A percentile compares a stretch with the other conserved stretches of the same genome.
These are phyloP conservation scores for Pygmarrhopalites habei DNA, from an alignment of 1,140 invertebrate species.

Conservation along the genomic window DNA sequence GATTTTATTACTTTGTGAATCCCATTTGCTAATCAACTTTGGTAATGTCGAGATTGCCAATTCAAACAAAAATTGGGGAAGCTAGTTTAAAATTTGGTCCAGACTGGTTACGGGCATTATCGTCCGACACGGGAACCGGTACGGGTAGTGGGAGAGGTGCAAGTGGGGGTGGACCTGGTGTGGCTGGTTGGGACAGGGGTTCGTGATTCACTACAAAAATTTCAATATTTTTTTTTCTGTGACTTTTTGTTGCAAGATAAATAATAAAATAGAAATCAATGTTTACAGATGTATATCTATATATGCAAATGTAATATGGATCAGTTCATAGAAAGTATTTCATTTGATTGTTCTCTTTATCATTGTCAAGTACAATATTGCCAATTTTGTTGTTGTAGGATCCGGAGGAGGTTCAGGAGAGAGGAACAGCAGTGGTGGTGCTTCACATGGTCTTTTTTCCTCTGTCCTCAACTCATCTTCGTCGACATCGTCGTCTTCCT, in stretches of 20 bases:
- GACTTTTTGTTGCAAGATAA: too few relatives aligned
- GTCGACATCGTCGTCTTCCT: not conserved
- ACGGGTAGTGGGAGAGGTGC: not conserved
- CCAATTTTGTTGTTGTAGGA: slow-evolving; percentile 11
- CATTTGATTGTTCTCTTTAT: too few relatives aligned
- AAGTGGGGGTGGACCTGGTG: slow-evolving; percentile 12
- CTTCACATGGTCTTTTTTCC: not conserved
- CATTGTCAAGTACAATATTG: too few relatives aligned
- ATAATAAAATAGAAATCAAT: too few relatives aligned
- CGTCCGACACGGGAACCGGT: slow-evolving; percentile 44
- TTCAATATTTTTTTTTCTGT: too few relatives aligned
- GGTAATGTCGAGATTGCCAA: slow-evolving; percentile 38
- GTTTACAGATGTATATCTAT: too few relatives aligned
- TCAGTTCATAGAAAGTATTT: too few relatives aligned
- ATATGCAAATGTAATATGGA: too few relatives aligned
- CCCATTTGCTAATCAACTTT: slow-evolving; percentile 5
- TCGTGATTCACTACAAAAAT: not conserved
- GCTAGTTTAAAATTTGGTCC: slow-evolving; percentile 50
- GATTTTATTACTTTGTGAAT: slow-evolving; percentile 1
- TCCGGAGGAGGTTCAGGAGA: not conserved
- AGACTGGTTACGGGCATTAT: slow-evolving; percentile 50
- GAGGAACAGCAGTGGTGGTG: not conserved
- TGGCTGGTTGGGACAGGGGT: slow-evolving; percentile 6
- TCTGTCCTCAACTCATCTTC: slow-evolving; percentile 13
- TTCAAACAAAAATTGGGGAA: slow-evolving; percentile 41